Evolutionary conservation across 2,113 vertebrate species (phyloP), one percentile per base, ranked within the genome.

Genomic region (Psilopsiagon aymara): DNA sequence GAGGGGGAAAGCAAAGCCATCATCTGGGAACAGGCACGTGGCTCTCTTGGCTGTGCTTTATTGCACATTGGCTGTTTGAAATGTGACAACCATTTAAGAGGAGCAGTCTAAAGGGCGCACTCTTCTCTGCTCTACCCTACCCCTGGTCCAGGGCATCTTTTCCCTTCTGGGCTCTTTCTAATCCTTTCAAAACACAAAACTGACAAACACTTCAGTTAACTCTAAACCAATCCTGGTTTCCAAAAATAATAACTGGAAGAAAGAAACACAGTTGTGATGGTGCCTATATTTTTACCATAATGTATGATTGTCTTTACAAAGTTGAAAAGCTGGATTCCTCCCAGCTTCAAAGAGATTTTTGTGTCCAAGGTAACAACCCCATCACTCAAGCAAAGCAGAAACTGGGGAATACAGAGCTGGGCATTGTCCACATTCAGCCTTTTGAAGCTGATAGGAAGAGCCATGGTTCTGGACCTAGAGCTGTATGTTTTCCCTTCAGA

Each of bases 91-190:
- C 5, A 10, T 37, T 55, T 37, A 68, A 25, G n/a, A 76, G 37
- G 10, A 41, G 13, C 20, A 62, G 67, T 47, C 6, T 1, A n/a
- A 27, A 77, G 33, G 10, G 14, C 0, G 0, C 7, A 20, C 23
- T 6, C 29, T 82, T 69, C 19, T 10, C 20, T 31, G 6, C 46
- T 75, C 29, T 66, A 33, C 27, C 51, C 23, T 66, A 33, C 27
- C 51, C 20, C 25, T 68, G 2, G 20, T 67, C 44, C 33, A 79
- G 55, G 29, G 52, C n/a, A 19, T 19, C 24, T 67, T 49, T 14
- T 79, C 6, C 10, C 44, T 82, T 70, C 8, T 39, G 9, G 31
- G 7, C 21, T 87, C 23, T 66, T 62, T 62, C 33, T 64, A 47
- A 69, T 25, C 13, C 17, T 82, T 63, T 75, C 62, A 71, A 70